Evolutionary conservation across 2,113 vertebrate genomes (phyloP), one percentile per base, ranked within the genome.

Genomic region (Panthera tigris): DNA sequence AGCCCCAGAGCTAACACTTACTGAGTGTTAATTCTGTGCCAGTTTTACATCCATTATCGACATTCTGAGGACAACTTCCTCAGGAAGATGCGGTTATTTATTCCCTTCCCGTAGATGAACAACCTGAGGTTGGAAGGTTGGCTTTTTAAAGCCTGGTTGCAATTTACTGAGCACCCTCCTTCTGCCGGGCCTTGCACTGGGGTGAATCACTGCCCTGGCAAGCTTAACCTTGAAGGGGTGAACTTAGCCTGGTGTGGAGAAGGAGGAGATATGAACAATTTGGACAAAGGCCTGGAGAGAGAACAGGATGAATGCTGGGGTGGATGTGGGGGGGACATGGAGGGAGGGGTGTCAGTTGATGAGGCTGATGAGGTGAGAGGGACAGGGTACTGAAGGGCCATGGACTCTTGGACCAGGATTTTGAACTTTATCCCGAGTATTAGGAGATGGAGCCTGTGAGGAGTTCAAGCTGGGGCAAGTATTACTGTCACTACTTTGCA

Each of bases 51-150:
- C 52, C 65, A 71, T 91, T 93, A 95, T 93, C 5, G 68, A 93
- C 89, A n/a, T 45, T 71, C 82, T 36, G 78, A 61, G 84, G 85
- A 84, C 55, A 68, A 23, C 80, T 93, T 94, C 86, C 85, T 80
- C 50, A 16, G 68, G 83, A 94, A 93, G 97, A 69, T 92, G 86
- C 68, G 73, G 3, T 89, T 87, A 89, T 91, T 87, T 63, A 82
- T 84, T 95, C 68, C 93, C 74, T 97, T 97, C 85, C 69, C 5
- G 3, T 89, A 91, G 78, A 78, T 63, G 48, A 79, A 84, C 88
- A 76, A 81, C 84, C 33, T n/a, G 78, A 89, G n/a, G 86, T 69
- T 31, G 18, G 31, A 79, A 71, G 41, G 69, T 15, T 92, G 68
- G n/a, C 23, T 61, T 74, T 95, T 93, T 55, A 36, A 95, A 96